Evolutionary conservation across 2,113 vertebrate species (phyloP).

Genomic region (Donacobius atricapilla): DNA sequence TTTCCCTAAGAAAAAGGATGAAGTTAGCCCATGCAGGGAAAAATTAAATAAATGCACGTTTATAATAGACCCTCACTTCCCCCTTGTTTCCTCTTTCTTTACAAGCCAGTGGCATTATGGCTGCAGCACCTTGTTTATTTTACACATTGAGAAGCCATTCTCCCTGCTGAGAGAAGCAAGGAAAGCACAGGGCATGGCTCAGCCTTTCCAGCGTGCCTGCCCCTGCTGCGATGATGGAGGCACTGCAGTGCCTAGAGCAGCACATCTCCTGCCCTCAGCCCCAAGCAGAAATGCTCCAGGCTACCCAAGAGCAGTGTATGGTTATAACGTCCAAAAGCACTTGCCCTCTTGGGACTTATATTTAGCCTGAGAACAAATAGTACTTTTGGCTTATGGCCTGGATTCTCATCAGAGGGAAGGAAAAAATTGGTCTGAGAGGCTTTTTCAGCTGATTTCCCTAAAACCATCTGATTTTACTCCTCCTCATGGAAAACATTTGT

Average conservation of each 20-base stretch:
- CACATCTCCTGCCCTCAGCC: background rate
- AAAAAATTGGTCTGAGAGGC: background rate
- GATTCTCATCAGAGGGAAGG: background rate
- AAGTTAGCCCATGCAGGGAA: background rate
- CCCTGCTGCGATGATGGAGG: background rate
- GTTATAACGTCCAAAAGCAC: background rate
- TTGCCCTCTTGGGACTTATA: background rate
- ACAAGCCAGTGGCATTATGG: background rate
- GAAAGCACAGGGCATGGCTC: background rate
- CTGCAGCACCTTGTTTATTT: background rate
- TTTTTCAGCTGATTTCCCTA: background rate
- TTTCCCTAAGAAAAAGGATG: background rate
- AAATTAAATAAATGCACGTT: background rate
- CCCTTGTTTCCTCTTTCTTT: background rate
- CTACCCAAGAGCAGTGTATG: accelerated
- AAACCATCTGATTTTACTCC: background rate
- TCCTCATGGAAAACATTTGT: background rate
- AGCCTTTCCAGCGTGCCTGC: background rate
- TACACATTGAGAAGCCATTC: background rate
- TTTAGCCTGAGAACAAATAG: constrained; percentile 18
- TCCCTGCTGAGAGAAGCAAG: background rate
- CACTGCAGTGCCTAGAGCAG: background rate
- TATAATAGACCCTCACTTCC: background rate
- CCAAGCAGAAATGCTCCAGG: accelerated
- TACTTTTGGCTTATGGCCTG: background rate